Evolutionary conservation across 2,888 invertebrate species (phyloP).

Genomic region (Lasioglossum figueresi): DNA sequence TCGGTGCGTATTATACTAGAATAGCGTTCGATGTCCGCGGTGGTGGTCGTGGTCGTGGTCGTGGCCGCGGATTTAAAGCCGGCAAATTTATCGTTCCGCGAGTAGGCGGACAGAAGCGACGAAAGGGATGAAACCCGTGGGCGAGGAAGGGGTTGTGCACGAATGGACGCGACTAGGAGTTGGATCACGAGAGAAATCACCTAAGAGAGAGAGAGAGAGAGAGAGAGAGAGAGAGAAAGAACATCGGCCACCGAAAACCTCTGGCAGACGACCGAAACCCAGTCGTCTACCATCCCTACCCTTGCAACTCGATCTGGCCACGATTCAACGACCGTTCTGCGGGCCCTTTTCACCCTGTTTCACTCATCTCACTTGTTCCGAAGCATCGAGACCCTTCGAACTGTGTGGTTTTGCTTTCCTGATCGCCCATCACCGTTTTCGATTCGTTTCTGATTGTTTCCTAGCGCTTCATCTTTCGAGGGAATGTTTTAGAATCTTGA

Average conservation of each 20-base stretch:
- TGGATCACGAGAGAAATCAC: slow-evolving; percentile 3
- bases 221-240: slow-evolving; percentile 15
- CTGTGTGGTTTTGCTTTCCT: slow-evolving; percentile 16
- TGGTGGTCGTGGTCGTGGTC: slow-evolving; percentile 54
- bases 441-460: not conserved
- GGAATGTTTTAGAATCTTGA: not conserved
- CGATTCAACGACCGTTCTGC: slow-evolving; percentile 66
- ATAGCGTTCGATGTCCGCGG: slow-evolving; percentile 59
- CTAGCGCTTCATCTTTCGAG: not conserved
- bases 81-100: slow-evolving; percentile 77
- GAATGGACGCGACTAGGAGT: slow-evolving; percentile 27
- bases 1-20: slow-evolving; percentile 32
- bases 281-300: slow-evolving; percentile 57
- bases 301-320: slow-evolving; percentile 57
- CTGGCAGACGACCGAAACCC: slow-evolving; percentile 63
- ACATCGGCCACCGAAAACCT: slow-evolving; percentile 47
- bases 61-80: slow-evolving; percentile 73
- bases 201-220: not conserved
- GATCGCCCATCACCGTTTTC: not conserved
- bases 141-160: slow-evolving; percentile 11
- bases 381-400: not conserved
- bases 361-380: slow-evolving; percentile 32
- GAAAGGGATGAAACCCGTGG: slow-evolving; percentile 64
- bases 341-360: slow-evolving; percentile 42
- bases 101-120: slow-evolving; percentile 71